Conservation (phyloP, 1,140 invertebrate genomes). For the Trichomalopsis sarcophagae region DNA sequence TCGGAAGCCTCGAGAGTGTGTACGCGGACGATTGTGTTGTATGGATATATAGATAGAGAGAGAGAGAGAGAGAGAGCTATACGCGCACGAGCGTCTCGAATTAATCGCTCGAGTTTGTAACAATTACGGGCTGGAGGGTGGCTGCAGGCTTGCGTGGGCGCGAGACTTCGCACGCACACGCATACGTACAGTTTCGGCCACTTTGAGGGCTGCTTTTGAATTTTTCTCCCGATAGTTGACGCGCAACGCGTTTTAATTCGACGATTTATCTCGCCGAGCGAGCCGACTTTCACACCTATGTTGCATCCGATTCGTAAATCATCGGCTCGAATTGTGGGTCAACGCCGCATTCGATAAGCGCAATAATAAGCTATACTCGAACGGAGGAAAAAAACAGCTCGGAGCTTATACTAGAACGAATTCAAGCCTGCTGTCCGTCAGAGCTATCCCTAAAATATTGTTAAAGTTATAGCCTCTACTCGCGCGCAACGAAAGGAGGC, state of each 20-base stretch:
- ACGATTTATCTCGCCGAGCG: too few species aligned
- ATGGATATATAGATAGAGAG: neutral
- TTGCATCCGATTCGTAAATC: neutral
- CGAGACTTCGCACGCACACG: neutral
- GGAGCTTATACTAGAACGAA: neutral
- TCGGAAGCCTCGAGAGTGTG: neutral
- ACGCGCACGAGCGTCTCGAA: neutral
- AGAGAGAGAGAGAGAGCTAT: too few species aligned
- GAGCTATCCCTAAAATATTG: constrained; percentile 11
- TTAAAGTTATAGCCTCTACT: neutral
- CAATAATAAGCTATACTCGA: neutral
- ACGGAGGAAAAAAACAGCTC: neutral
- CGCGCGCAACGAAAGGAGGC: neutral
- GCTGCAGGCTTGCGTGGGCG: constrained; percentile 9
- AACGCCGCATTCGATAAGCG: neutral
- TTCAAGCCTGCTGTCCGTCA: neutral
- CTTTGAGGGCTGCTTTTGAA: neutral
- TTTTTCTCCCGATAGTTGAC: too few species aligned
- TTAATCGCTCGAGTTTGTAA: constrained; percentile 12
- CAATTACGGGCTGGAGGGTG: constrained; percentile 11
- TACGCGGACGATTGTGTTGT: neutral
- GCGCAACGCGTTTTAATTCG: too few species aligned
- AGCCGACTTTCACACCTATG: too few species aligned
- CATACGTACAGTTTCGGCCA: neutral
- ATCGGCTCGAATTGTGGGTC: neutral